Evolutionary conservation across 2,888 invertebrate species (phyloP).

Genomic region (Phragmatobia fuliginosa): DNA sequence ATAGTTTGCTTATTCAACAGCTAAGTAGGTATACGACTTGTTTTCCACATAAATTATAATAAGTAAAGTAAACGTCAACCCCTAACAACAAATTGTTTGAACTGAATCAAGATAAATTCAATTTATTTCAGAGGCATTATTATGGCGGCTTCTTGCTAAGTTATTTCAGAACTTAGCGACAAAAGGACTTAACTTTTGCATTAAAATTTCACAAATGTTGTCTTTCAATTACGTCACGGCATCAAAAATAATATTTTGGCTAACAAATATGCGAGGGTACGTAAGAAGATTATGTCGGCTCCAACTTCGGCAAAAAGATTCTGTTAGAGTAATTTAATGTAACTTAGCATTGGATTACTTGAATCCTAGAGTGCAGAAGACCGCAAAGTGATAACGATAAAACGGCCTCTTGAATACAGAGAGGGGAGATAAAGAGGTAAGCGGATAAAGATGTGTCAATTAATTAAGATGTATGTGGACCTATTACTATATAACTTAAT

Average conservation of each 20-base stretch:
- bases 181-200: constrained; percentile 29
- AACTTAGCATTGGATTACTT: background rate
- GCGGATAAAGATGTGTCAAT: background rate
- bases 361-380: constrained; percentile 2
- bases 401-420: background rate
- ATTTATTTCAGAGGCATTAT: constrained; percentile 41
- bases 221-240: constrained; percentile 29
- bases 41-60: background rate
- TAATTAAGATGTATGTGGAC: background rate
- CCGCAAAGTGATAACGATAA: background rate
- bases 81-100: constrained; percentile 30
- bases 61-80: constrained; percentile 20
- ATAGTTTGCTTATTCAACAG: background rate
- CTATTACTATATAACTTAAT: background rate
- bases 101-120: constrained; percentile 40
- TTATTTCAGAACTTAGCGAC: constrained; percentile 27
- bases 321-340: background rate
- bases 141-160: constrained; percentile 28
- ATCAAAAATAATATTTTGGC: constrained; percentile 12
- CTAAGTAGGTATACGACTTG: background rate
- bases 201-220: constrained; percentile 49
- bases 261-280: constrained; percentile 4
- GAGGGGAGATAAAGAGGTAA: background rate
- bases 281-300: background rate
- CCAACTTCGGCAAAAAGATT: background rate